Base-by-base conservation (phyloP, 2,113 vertebrate species). In the Herpailurus yagouaroundi region DNA sequence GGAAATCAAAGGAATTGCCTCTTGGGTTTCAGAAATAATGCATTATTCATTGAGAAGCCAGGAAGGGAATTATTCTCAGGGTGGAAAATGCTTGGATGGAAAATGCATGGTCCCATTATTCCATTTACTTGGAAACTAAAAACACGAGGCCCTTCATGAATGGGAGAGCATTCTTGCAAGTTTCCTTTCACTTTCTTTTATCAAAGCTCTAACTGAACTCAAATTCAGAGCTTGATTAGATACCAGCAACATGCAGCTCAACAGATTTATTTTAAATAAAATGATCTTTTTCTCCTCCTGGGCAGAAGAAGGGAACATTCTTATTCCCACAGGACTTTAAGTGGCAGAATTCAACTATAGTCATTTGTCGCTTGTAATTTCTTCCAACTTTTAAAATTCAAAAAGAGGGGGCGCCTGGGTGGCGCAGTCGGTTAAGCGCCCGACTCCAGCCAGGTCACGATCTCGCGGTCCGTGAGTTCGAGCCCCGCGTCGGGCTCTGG, bases 101-200 rank as follows among this genome's bases (percentile, higher is more conserved):
- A 98, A 99, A 98, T 98, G 95, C 98, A 98, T 96, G 97, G 97
- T 73, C 83, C 92, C 88, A 98, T 98, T 98, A 98, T 98, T 98
- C 97, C 98, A 98, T 96, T 96, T 97, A 89, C 95, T 98, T 95
- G 96, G 98, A 98, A 98, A 99, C 96, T 97, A 92, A 96, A 98
- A 98, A 98, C 98, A 98, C 93, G 96, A 98, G 76, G 69, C 94
- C 91, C 80, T 97, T 98, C 96, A 97, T 98, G 97, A 97, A 98
- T 97, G 97, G 97, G 87, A 97, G 85, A 94, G 60, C 66, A 23
- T 9, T 97, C 96, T 97, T 98, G 97, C 96, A 98, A 97, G 76
- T 82, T 97, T 97, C 95, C 90, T 96, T 97, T 81, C 69, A n/a
- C n/a, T 92, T 97, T 96, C 94, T 98, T 98, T 98, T 98, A 98